Conservation (phyloP, 2,888 invertebrate species). For the Amphipoea lucens region DNA sequence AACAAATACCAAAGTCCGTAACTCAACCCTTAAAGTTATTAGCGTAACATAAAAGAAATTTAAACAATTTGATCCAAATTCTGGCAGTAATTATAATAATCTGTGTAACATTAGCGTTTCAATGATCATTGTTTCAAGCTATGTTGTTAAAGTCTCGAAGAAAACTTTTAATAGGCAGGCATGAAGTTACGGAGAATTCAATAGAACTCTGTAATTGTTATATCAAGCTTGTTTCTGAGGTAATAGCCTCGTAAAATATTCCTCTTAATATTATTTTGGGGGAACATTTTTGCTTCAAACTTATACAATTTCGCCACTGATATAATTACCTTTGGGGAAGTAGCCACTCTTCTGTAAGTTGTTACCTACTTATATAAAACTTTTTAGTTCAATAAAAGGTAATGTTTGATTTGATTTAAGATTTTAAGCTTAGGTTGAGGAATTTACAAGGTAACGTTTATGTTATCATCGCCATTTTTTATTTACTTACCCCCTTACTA, state of each 20-base stretch:
- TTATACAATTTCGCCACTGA: constrained; percentile 74
- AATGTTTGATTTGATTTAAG: constrained; percentile 59
- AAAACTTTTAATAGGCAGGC: constrained; percentile 86
- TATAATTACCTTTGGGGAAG: constrained; percentile 67
- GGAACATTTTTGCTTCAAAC: constrained; percentile 74
- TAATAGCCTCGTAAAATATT: constrained; percentile 77
- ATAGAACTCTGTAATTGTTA: constrained; percentile 79
- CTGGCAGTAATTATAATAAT: constrained; percentile 79
- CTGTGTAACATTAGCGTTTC: constrained; percentile 77
- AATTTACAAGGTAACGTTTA: constrained; percentile 19
- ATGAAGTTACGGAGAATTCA: constrained; percentile 80
- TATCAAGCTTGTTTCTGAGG: constrained; percentile 73
- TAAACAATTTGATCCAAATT: constrained; percentile 67
- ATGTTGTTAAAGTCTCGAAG: constrained; percentile 78
- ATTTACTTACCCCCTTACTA: background rate
- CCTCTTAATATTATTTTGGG: constrained; percentile 74
- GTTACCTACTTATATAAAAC: constrained; percentile 61
- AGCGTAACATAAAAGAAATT: constrained; percentile 54
- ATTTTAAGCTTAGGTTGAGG: constrained; percentile 27
- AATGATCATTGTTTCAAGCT: constrained; percentile 81
- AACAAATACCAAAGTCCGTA: constrained; percentile 19
- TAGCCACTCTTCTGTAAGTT: constrained; percentile 64
- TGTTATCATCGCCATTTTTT: constrained; percentile 11
- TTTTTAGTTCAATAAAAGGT: constrained; percentile 65
- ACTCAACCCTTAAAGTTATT: constrained; percentile 22